Conservation (phyloP, 2,113 vertebrate species). For the Falco punctatus region DNA sequence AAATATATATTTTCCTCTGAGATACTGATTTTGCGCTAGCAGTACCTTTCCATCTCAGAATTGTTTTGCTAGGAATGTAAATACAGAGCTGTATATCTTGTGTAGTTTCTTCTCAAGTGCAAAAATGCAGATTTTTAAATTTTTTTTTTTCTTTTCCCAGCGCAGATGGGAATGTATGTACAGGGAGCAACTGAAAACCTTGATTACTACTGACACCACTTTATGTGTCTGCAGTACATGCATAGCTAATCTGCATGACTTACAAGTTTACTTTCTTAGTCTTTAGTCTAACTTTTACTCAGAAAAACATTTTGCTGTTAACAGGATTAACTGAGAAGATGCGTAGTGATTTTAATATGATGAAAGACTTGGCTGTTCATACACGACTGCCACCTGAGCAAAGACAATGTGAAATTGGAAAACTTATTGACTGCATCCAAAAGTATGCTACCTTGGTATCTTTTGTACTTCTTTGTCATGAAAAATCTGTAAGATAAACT, state of each 20-base stretch:
- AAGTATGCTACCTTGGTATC: conserved; percentile 65
- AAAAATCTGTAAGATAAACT: too few species aligned
- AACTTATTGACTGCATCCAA: conserved; percentile 81
- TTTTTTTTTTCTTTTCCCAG: neutral
- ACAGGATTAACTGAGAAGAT: conserved; percentile 92
- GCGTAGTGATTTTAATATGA: conserved; percentile 87
- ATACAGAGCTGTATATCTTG: neutral
- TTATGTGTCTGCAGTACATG: accelerated
- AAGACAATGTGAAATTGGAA: conserved; percentile 81
- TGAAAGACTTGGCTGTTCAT: conserved; percentile 88
- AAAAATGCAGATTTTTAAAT: neutral
- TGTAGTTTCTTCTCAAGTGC: neutral
- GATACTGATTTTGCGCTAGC: neutral
- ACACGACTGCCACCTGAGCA: conserved; percentile 86
- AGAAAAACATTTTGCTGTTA: neutral
- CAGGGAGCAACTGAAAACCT: neutral
- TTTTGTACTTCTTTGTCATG: neutral
- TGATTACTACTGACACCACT: neutral
- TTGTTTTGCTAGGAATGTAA: neutral
- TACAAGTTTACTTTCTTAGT: neutral
- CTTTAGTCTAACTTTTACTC: neutral
- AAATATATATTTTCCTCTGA: neutral
- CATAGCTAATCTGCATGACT: neutral
- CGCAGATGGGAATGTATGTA: neutral
- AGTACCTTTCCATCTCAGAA: neutral